phyloP scores from a whole-genome alignment of 2,113 vertebrate species.

The Ceratotherium simum region DNA sequence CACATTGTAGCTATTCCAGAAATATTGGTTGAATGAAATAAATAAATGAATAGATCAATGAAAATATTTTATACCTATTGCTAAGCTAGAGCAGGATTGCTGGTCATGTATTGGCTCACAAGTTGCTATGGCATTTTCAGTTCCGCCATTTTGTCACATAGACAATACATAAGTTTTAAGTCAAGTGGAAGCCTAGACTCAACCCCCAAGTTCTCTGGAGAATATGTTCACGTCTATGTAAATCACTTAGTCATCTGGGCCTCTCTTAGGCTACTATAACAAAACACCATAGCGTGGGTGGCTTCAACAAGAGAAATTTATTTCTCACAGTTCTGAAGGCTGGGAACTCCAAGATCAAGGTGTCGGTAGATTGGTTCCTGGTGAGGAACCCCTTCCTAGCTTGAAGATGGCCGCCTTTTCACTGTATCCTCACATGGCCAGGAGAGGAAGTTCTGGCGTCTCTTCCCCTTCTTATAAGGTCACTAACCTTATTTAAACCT shows the following conservation, averaged over 20 bases:
- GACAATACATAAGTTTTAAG: background rate
- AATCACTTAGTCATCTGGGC: background rate
- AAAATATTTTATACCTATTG: background rate
- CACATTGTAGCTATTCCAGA: background rate
- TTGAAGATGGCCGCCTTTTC: background rate
- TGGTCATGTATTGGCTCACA: background rate
- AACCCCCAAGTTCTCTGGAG: background rate
- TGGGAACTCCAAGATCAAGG: background rate
- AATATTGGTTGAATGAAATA: background rate
- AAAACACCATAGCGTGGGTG: background rate
- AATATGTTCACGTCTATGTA: background rate
- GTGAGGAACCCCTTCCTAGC: background rate
- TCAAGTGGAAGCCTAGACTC: background rate
- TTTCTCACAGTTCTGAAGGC: constrained; percentile 5
- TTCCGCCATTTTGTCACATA: background rate
- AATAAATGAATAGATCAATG: background rate
- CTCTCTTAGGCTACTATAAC: background rate
- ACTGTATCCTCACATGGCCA: background rate
- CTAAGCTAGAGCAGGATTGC: background rate
- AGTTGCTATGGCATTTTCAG: background rate
- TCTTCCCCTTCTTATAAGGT: background rate
- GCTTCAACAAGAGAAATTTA: background rate
- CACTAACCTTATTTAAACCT: background rate
- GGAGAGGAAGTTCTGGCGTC: background rate
- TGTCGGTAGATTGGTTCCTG: background rate